Evolutionary conservation across 2,113 vertebrate genomes (phyloP).

Genomic region (Chaenogobius annularis): DNA sequence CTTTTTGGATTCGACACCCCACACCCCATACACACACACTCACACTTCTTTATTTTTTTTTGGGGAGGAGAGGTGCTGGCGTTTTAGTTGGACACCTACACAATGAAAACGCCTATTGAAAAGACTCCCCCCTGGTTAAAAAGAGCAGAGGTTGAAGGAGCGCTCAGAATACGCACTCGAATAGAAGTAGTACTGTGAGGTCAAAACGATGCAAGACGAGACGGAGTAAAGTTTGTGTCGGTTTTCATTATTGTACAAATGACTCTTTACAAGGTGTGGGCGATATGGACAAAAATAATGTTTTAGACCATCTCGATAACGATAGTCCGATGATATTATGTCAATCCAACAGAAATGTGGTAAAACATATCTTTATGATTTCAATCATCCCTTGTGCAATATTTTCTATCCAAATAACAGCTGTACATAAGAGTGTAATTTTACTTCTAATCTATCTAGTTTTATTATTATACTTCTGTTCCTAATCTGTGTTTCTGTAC

Average conservation of each 20-base stretch:
- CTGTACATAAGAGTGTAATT: too few species aligned
- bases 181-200: not conserved
- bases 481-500: too few species aligned
- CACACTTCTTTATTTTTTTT: conserved; percentile 8
- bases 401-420: too few species aligned
- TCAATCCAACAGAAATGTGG: too few species aligned
- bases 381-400: too few species aligned
- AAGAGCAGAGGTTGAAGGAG: conserved; percentile 12
- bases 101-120: conserved; percentile 18
- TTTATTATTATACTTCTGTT: too few species aligned
- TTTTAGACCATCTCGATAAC: too few species aligned
- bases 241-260: not conserved
- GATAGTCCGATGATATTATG: too few species aligned
- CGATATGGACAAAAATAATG: too few species aligned
- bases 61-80: conserved; percentile 23
- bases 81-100: conserved; percentile 16
- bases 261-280: not conserved
- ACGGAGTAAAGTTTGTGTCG: not conserved
- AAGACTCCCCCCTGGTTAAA: conserved; percentile 16
- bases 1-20: conserved; percentile 55
- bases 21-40: conserved; percentile 21
- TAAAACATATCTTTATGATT: too few species aligned
- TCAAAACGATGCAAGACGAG: not conserved
- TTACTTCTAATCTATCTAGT: too few species aligned
- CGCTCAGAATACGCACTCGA: not conserved